Evolutionary conservation across 2,797 vertebrate species (phyloP).

Genomic region (Hypotaenidia okinawae): DNA sequence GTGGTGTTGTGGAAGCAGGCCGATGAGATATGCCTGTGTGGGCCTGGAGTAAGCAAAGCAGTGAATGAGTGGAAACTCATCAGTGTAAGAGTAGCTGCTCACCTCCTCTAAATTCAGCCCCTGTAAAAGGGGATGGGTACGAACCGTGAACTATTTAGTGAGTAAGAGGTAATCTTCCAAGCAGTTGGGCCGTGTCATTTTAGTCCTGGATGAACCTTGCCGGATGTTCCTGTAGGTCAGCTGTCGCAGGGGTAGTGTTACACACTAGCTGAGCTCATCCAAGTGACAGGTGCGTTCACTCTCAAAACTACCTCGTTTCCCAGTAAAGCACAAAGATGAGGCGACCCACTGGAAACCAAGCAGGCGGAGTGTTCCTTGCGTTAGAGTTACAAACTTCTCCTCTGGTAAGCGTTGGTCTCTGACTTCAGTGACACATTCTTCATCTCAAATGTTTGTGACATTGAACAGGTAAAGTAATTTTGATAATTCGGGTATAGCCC

Average conservation of each 20-base stretch:
- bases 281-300: conserved; percentile 13
- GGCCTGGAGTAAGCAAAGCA: background rate
- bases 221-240: background rate
- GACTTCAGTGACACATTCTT: background rate
- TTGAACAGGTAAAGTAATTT: conserved; percentile 48
- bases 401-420: conserved; percentile 28
- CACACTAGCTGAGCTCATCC: background rate
- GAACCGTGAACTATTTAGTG: background rate
- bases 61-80: background rate
- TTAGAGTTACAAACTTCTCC: conserved; percentile 19
- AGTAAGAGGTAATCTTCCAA: conserved; percentile 35
- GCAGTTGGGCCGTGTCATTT: background rate
- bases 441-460: background rate
- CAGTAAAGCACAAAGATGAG: conserved; percentile 75
- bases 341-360: conserved; percentile 35
- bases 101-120: background rate
- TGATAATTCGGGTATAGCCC: background rate
- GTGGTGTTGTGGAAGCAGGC: background rate
- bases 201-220: background rate
- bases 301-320: conserved; percentile 75
- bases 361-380: conserved; percentile 27
- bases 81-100: background rate
- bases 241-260: background rate
- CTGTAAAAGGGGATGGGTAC: background rate
- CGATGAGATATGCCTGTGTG: background rate